Conservation (phyloP, 2,797 vertebrate species). For the Scolopax bukidnonensis region DNA sequence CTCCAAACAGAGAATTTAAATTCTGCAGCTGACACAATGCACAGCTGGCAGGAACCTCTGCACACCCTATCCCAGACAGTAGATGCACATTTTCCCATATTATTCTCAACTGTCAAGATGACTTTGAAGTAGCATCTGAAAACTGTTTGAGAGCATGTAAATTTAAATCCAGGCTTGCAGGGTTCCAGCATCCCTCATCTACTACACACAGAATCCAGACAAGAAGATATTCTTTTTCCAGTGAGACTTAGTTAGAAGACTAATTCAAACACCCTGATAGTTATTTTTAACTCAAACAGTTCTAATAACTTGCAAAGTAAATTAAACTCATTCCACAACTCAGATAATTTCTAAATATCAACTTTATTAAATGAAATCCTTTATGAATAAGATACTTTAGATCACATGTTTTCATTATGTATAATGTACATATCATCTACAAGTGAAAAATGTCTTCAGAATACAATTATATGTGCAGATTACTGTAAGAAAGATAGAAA, state of each 20-base stretch:
- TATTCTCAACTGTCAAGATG: neutral
- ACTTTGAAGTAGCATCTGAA: neutral
- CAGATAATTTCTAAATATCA: neutral
- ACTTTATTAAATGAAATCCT: neutral
- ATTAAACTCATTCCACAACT: neutral
- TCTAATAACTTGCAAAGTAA: neutral
- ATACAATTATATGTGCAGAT: neutral
- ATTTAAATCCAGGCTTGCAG: neutral
- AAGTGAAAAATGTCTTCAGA: neutral
- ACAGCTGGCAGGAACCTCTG: neutral
- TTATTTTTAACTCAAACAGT: neutral
- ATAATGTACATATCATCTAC: neutral
- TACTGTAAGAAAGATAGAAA: neutral
- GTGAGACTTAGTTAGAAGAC: neutral
- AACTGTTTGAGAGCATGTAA: neutral
- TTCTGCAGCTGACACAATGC: neutral
- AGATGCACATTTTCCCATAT: fast-evolving
- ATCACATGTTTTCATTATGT: neutral
- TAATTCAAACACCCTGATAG: neutral
- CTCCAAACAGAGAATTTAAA: neutral
- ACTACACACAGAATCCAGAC: neutral
- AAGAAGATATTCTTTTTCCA: neutral
- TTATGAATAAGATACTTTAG: neutral
- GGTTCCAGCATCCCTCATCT: neutral
- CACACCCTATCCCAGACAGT: neutral